Percentiles rank a stretch among this genome's conserved stretches.
phyloP scores from a whole-genome alignment of 1,140 invertebrate genomes.

The Hyphantria cunea region DNA sequence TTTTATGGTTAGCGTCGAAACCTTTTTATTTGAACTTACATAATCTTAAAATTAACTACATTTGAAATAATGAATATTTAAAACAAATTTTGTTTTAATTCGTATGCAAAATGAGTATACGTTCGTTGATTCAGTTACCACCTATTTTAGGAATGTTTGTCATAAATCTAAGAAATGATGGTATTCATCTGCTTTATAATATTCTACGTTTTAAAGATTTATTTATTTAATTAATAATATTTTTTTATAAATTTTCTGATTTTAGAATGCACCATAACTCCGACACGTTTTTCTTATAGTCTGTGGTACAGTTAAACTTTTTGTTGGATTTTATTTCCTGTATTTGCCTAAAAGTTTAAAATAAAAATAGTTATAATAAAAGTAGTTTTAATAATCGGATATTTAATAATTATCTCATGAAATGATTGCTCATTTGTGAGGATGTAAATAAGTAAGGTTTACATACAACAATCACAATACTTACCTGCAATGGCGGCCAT shows the following conservation, averaged over 20 bases:
- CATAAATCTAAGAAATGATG: too few relatives aligned
- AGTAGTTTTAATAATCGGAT: background rate
- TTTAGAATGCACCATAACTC: background rate
- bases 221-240: too few relatives aligned
- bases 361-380: background rate
- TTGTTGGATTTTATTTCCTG: background rate
- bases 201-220: too few relatives aligned
- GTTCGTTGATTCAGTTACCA: too few relatives aligned
- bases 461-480: background rate
- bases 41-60: too few relatives aligned
- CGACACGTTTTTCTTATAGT: background rate
- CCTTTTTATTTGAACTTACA: too few relatives aligned
- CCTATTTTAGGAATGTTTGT: too few relatives aligned
- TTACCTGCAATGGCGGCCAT: conserved; percentile 20
- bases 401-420: background rate
- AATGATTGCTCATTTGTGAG: background rate
- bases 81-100: too few relatives aligned
- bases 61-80: too few relatives aligned
- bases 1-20: too few relatives aligned
- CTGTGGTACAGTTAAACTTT: background rate
- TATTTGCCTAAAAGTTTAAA: background rate
- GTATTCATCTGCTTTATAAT: too few relatives aligned
- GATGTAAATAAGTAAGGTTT: conserved; percentile 21
- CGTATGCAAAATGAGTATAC: too few relatives aligned
- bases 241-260: background rate